Evolutionary conservation across 2,113 vertebrate species (phyloP), one percentile per base, ranked within the genome.

Genomic region (Bubo blakistoni): DNA sequence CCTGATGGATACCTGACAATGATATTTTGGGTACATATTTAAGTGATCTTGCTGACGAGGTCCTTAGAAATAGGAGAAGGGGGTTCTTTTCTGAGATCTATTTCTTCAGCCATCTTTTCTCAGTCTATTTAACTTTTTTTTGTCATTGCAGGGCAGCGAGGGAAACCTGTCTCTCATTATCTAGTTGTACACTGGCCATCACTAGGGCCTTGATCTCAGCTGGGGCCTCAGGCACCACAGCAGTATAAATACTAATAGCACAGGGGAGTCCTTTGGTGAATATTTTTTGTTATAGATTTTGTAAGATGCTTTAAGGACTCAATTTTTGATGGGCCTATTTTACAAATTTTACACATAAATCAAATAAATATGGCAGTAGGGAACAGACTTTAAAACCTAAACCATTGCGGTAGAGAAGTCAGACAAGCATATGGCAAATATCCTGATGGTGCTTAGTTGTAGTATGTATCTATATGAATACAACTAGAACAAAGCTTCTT

Each of bases 131-230:
- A 62, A 29, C 18, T 82, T 90, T 42, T 42, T 83, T 86, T 61
- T 30, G 83, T 61, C 1, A 0, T 94, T 96, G 71, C 55, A 57
- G 86, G 95, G 94, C 92, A 92, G 91, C 1, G 12, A 94, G 59
- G 84, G 81, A 97, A 97, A 97, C 93, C 96, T 97, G 97, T 97
- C 87, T 97, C 96, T 95, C 94, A 97, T 96, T 97, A 97, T 95
- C 89, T 95, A 76, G 89, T 96, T 96, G 96, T 97, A 92, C 92
- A 76, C 83, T 91, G 83, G 77, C 91, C 91, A 97, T 95, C 95
- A 95, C 95, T 2, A 0, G 46, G 84, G 87, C 92, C 96, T 95
- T 97, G 95, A 94, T 96, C 96, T 97, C 85, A 94, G 91, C 88
- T 96, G 93, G 87, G 92, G 93, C 95, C 94, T 92, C 93, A 88